These are phyloP conservation scores for Mantis religiosa DNA, from an alignment of 2,888 invertebrate species.

Conservation along the genomic window DNA sequence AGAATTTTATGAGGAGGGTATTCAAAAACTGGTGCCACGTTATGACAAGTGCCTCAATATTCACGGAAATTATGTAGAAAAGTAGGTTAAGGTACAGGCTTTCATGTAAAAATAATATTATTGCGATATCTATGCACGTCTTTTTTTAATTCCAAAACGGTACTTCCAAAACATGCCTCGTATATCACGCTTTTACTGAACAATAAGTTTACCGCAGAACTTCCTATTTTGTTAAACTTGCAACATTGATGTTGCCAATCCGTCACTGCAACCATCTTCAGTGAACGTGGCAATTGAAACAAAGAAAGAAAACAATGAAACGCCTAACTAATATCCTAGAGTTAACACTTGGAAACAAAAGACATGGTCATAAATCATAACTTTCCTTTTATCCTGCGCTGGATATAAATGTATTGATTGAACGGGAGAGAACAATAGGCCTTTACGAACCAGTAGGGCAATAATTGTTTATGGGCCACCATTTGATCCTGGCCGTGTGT, in stretches of 20 bases:
- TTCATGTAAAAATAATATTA: too few species aligned
- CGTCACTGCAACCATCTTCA: neutral
- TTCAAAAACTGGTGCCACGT: too few species aligned
- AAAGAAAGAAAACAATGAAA: neutral
- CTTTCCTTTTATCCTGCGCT: neutral
- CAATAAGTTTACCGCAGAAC: too few species aligned
- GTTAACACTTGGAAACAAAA: neutral
- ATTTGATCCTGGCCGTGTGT: neutral
- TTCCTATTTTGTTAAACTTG: too few species aligned
- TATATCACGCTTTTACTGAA: too few species aligned
- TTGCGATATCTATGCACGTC: too few species aligned
- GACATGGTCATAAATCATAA: neutral
- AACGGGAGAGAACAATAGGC: neutral
- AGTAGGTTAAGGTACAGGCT: too few species aligned
- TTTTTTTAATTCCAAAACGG: too few species aligned
- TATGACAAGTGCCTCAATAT: too few species aligned
- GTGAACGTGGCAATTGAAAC: neutral
- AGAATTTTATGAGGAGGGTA: too few species aligned
- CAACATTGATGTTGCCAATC: neutral
- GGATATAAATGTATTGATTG: neutral
- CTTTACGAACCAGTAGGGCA: neutral
- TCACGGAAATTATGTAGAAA: too few species aligned
- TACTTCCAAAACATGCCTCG: too few species aligned
- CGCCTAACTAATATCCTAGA: neutral
- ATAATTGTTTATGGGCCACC: neutral